Evolutionary conservation across 2,888 invertebrate species (phyloP).

Genomic region (Elegia similella): DNA sequence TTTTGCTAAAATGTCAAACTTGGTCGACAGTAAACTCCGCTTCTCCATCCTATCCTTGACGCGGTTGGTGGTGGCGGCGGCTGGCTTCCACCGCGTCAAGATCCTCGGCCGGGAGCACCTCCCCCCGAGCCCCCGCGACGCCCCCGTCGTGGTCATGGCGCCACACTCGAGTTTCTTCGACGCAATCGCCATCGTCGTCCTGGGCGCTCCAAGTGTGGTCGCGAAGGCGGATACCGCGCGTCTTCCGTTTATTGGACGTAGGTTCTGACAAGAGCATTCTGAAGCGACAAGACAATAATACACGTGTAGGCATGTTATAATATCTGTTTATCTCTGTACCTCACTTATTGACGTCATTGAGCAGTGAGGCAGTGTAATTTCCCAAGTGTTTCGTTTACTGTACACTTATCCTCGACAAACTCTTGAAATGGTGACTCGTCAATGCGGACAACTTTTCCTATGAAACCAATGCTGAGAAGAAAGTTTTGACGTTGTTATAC

Average conservation of each 20-base stretch:
- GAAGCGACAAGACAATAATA: conserved; percentile 4
- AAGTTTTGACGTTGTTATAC: too few relatives aligned
- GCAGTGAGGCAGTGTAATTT: too few relatives aligned
- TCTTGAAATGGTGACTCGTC: too few relatives aligned
- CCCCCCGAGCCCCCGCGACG: conserved; percentile 82
- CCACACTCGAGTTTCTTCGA: conserved; percentile 97
- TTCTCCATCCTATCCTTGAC: conserved; percentile 85
- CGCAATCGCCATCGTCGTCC: conserved; percentile 89
- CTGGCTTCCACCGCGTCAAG: conserved; percentile 91
- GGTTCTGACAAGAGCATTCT: conserved; percentile 44
- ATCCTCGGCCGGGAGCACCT: conserved; percentile 84
- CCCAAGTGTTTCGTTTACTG: too few relatives aligned
- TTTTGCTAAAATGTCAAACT: background rate
- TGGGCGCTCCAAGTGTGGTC: conserved; percentile 94
- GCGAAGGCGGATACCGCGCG: conserved; percentile 92
- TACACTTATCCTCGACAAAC: too few relatives aligned
- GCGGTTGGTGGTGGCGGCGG: conserved; percentile 88
- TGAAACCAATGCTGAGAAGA: too few relatives aligned
- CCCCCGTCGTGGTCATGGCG: conserved; percentile 92
- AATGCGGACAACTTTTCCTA: too few relatives aligned
- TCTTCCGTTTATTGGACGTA: conserved; percentile 96
- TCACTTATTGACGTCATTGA: too few relatives aligned
- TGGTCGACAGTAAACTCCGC: conserved; percentile 81
- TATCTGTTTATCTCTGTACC: too few relatives aligned
- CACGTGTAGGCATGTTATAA: background rate